phyloP scores from a whole-genome alignment of 2,888 invertebrate genomes.

The Capitulum mitella region DNA sequence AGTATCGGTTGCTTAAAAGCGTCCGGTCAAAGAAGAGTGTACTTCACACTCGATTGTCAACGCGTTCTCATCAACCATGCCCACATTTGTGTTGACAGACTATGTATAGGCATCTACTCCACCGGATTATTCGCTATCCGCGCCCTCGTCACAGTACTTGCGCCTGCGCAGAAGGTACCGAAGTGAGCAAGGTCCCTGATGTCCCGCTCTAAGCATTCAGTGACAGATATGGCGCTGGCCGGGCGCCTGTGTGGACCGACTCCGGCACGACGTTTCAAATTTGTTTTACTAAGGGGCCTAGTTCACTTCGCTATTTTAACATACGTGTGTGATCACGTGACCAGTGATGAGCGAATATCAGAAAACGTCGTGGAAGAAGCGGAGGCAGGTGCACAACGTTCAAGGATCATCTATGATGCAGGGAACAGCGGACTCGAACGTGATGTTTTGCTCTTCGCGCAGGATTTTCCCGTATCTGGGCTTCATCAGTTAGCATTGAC shows the following conservation, averaged over 20 bases:
- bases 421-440: not conserved
- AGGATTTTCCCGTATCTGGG: not conserved
- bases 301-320: not conserved
- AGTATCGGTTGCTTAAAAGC: too few species aligned
- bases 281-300: not conserved
- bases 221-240: slow-evolving; percentile 8
- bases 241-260: not conserved
- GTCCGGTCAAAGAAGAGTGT: too few species aligned
- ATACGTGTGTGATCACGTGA: not conserved
- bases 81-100: too few species aligned
- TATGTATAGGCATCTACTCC: too few species aligned
- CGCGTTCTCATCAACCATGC: too few species aligned
- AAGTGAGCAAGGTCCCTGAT: too few species aligned
- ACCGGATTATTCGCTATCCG: too few species aligned
- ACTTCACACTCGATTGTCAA: too few species aligned
- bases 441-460: not conserved
- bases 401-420: not conserved
- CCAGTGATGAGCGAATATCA: not conserved
- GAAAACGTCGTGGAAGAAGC: not conserved
- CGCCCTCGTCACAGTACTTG: not conserved
- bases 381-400: too few species aligned
- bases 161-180: not conserved
- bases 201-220: not conserved
- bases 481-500: not conserved
- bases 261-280: not conserved